Evolutionary conservation across 2,888 invertebrate species (phyloP), one percentile per base, ranked within the genome.

Genomic region (Nephrotoma flavescens): DNA sequence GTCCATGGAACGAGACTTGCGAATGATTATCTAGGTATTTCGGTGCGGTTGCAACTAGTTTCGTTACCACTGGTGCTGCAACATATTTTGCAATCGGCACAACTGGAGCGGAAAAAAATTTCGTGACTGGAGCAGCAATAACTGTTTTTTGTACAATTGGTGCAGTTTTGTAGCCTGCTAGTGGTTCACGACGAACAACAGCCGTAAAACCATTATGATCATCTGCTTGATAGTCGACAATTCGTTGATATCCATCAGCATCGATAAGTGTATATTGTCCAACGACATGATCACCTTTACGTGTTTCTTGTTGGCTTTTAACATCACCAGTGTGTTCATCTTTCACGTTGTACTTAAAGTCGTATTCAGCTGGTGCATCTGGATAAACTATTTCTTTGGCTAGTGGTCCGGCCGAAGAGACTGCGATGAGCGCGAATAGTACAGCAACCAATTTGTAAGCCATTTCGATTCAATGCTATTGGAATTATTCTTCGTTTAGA

Each of bases 191-290:
- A 87, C 91, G 91, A 1, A 93, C 93, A 57, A 93, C 89, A 4
- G 93, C 93, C 89, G 93, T 92, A 90, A 93, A 93, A 87, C 93
- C 93, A 87, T 90, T 92, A 88, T 92, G 92, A n/a, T 91, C 90
- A 89, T 93, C 93, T 42, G 93, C 92, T 87, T 91, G 91, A 90
- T 93, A 93, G 42, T 93, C 92, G n/a, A 93, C 93, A 57, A 91
- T 90, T 87, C 93, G 92, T 87, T 91, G 91, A 88, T 91, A 91
- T 47, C 93, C 93, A 90, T 93, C 93, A 42, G 93, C 89, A 88
- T 93, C 93, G 88, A 93, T 90, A 3, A 93, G 89, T 87, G 92
- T 92, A 88, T 93, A 93, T 88, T 91, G 90, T 5, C 93, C 93
- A 87, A 92, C 91, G 41, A 93, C 93, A 87, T 90, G 90, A 89